Evolutionary conservation across 2,113 vertebrate genomes (phyloP), one percentile per base, ranked within the genome.

Genomic region (Crotalus horridus): DNA sequence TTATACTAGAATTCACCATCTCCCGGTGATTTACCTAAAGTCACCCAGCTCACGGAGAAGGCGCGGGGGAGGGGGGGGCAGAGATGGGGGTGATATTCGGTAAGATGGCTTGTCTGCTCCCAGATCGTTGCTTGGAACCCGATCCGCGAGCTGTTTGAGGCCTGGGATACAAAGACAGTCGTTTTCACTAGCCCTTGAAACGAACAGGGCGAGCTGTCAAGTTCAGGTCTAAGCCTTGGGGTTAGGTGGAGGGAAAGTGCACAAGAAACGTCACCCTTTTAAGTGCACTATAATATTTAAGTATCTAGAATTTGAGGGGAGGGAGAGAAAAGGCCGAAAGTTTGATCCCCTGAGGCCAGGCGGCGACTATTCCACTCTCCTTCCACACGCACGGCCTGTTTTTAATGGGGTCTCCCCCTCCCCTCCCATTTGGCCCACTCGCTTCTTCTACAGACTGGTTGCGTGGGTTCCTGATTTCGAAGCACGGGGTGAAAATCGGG

Each of bases 31-130:
- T 61, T 10, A 26, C 59, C 24, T 61, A 4, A 74, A 33, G 13
- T 95, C 95, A 96, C 94, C 92, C 96, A 96, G 95, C 20, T 51
- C 48, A 4, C 15, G 46, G 59, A 43, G 10, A 51, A n/a, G 43
- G 89, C 89, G 0, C 23, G 1, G 6, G 12, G 56, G n/a, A n/a
- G 2, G 23, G 24, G 0, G 7, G 23, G 4, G 43, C 1, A 4
- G 6, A 7, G 17, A 64, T 74, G 64, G 89, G n/a, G 55, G 39
- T 23, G n/a, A 54, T 3, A 5, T 43, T 39, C 29, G 24, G n/a
- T 8, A 51, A 51, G 12, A 24, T 13, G 24, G 13, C 7, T 48
- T 48, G 43, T 24, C 58, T 48, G 29, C 43, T 10, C 6, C 13
- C 9, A 6, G 13, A 5, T 17, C 7, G 8, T 17, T 61, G 24